Conservation (phyloP, 2,797 vertebrate genomes). For the Chelidonichthys spinosus region DNA sequence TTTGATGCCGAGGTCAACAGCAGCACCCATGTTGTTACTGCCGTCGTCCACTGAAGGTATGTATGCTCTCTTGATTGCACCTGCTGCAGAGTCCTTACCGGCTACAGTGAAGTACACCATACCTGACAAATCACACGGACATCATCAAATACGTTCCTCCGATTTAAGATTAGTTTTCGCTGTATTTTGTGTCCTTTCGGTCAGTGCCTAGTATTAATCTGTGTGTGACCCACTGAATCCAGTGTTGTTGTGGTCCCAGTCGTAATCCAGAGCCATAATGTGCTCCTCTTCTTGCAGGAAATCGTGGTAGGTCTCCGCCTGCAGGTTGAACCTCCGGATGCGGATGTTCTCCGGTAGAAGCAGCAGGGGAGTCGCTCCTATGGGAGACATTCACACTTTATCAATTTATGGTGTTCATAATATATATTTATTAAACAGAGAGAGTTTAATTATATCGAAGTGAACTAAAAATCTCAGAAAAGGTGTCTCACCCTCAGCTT, state of each 20-base stretch:
- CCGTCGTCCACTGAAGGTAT: constrained; percentile 89
- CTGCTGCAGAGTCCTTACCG: constrained; percentile 83
- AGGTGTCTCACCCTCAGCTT: constrained; percentile 86
- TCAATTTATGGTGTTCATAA: neutral
- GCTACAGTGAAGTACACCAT: constrained; percentile 92
- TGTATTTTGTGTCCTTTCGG: neutral
- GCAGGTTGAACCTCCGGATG: constrained; percentile 91
- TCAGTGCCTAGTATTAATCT: neutral
- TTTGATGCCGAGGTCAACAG: constrained; percentile 88
- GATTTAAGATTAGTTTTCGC: neutral
- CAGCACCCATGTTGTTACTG: constrained; percentile 87
- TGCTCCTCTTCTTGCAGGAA: constrained; percentile 90
- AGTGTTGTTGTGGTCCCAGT: constrained; percentile 91
- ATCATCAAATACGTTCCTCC: neutral
- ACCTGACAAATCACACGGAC: constrained; percentile 77
- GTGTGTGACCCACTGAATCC: constrained; percentile 85
- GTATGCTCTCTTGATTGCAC: constrained; percentile 92
- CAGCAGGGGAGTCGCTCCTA: constrained; percentile 88
- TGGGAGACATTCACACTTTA: neutral
- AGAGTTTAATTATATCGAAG: neutral
- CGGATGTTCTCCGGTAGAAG: constrained; percentile 91
- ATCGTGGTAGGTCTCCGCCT: constrained; percentile 89
- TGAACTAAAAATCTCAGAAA: neutral
- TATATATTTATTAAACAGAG: neutral
- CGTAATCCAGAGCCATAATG: constrained; percentile 91